Evolutionary conservation across 1,140 invertebrate genomes (phyloP).

Genomic region (Drosophila melanica): DNA sequence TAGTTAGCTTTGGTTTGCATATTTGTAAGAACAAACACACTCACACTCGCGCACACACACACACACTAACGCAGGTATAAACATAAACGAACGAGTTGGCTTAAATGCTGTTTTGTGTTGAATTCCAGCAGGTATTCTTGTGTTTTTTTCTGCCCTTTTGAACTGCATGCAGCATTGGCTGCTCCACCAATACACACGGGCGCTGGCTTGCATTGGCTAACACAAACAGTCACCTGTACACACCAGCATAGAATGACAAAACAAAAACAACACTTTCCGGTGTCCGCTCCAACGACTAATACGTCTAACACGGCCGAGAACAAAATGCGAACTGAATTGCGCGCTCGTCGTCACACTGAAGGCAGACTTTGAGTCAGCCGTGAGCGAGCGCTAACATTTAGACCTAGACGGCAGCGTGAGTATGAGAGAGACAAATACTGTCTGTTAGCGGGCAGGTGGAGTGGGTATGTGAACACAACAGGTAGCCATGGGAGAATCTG

Average conservation of each 20-base stretch:
- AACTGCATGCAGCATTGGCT: slow-evolving; percentile 61
- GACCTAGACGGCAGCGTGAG: slow-evolving; percentile 27
- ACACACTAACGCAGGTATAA: slow-evolving; percentile 28
- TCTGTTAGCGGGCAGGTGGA: slow-evolving; percentile 24
- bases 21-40: slow-evolving; percentile 44
- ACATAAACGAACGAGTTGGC: slow-evolving; percentile 38
- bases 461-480: slow-evolving; percentile 41
- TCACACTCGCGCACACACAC: slow-evolving; percentile 30
- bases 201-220: slow-evolving; percentile 57
- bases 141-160: slow-evolving; percentile 51
- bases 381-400: slow-evolving; percentile 35
- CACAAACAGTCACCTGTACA: slow-evolving; percentile 50
- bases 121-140: slow-evolving; percentile 26
- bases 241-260: slow-evolving; percentile 48
- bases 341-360: slow-evolving; percentile 32
- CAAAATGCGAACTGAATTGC: slow-evolving; percentile 49
- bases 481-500: slow-evolving; percentile 43
- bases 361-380: slow-evolving; percentile 46
- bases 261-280: slow-evolving; percentile 42
- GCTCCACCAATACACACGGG: slow-evolving; percentile 39
- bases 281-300: slow-evolving; percentile 15
- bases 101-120: slow-evolving; percentile 38
- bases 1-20: slow-evolving; percentile 54
- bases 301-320: slow-evolving; percentile 51
- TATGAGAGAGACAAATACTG: slow-evolving; percentile 30